Conservation (phyloP, 2,113 vertebrate species). For the Felis catus region F.catus_Fca126_mat1.0 CM031416.1:116290501-116291000, state of each 20-base stretch:
- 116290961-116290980: background rate
- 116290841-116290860: background rate
- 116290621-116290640: background rate
- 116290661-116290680: constrained; percentile 52
- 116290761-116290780: background rate
- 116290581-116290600: background rate
- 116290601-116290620: constrained; percentile 13
- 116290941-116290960: background rate
- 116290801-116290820: constrained; percentile 12
- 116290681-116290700: constrained; percentile 33
- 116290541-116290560: background rate
- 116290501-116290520: background rate
- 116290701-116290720: constrained; percentile 11
- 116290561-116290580: background rate
- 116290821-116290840: background rate
- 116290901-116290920: background rate
- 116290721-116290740: background rate
- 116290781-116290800: constrained; percentile 14
- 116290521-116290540: background rate
- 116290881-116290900: constrained; percentile 25
- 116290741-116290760: constrained; percentile 22
- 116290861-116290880: background rate
- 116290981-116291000: background rate
- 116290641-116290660: constrained; percentile 25
- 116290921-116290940: background rate